Conservation (phyloP, 2,888 invertebrate species). For the Polyommatus iphigenia region DNA sequence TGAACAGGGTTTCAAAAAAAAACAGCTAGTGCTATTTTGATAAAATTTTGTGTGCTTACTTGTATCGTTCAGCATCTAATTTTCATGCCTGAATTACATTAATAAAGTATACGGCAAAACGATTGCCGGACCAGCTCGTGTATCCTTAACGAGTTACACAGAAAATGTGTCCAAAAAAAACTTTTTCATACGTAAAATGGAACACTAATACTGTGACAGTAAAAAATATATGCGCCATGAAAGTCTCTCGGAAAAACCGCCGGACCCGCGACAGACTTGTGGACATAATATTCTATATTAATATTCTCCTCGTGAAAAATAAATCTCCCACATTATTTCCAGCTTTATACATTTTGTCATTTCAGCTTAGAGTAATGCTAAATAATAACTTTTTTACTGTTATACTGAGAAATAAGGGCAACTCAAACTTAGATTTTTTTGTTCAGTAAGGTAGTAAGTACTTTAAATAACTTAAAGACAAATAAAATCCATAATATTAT, state of each 20-base stretch:
- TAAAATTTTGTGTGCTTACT: no score
- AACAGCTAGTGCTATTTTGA: no score
- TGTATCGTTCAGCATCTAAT: no score
- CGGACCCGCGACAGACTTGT: background rate
- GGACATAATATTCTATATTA: conserved; percentile 10
- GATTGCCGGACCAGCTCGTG: no score
- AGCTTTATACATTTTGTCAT: background rate
- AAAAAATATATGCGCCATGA: conserved; percentile 12
- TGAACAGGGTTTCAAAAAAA: no score
- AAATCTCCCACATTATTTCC: background rate
- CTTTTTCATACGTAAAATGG: background rate
- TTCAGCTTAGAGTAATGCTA: background rate
- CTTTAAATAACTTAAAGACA: no score
- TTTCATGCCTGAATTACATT: no score
- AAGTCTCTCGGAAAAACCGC: background rate
- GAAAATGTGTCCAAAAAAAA: background rate
- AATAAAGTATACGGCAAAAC: no score
- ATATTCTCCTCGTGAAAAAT: conserved; percentile 10
- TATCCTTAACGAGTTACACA: background rate
- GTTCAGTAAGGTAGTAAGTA: background rate
- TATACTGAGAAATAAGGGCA: background rate
- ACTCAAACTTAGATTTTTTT: background rate
- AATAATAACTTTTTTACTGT: background rate
- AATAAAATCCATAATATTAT: no score
- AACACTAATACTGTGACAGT: background rate